Evolutionary conservation across 2,797 vertebrate species (phyloP).

Genomic region (Huso huso): DNA sequence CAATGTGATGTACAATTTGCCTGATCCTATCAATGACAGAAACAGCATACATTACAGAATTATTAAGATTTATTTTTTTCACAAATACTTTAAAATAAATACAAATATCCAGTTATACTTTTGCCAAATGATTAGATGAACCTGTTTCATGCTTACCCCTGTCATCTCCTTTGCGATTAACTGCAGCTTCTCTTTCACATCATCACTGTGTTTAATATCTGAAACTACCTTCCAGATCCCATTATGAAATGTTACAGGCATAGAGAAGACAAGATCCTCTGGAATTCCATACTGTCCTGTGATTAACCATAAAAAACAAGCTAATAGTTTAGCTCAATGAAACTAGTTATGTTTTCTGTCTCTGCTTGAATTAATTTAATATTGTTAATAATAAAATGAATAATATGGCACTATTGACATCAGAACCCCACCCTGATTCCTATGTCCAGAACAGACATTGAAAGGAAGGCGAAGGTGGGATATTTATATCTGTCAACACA

Average conservation of each 20-base stretch:
- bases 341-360: too few relatives aligned
- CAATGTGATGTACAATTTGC: too few relatives aligned
- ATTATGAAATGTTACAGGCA: conserved; percentile 71
- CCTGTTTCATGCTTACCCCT: conserved; percentile 46
- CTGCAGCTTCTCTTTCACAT: conserved; percentile 45
- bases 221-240: conserved; percentile 59
- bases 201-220: conserved; percentile 48
- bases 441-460: not conserved
- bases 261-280: conserved; percentile 66
- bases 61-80: too few relatives aligned
- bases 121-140: too few relatives aligned
- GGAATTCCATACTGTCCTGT: conserved; percentile 68
- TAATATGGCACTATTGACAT: not conserved
- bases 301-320: not conserved
- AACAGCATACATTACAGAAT: too few relatives aligned
- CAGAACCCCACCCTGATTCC: not conserved
- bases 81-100: too few relatives aligned
- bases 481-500: too few relatives aligned
- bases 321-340: not conserved
- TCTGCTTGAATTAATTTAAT: not conserved
- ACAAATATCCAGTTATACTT: too few relatives aligned
- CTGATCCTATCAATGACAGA: too few relatives aligned
- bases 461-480: too few relatives aligned
- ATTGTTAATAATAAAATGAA: not conserved
- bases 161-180: conserved; percentile 53